Evolutionary conservation across 2,888 invertebrate genomes (phyloP), one percentile per base, ranked within the genome.

Genomic region (Troilus luridus): DNA sequence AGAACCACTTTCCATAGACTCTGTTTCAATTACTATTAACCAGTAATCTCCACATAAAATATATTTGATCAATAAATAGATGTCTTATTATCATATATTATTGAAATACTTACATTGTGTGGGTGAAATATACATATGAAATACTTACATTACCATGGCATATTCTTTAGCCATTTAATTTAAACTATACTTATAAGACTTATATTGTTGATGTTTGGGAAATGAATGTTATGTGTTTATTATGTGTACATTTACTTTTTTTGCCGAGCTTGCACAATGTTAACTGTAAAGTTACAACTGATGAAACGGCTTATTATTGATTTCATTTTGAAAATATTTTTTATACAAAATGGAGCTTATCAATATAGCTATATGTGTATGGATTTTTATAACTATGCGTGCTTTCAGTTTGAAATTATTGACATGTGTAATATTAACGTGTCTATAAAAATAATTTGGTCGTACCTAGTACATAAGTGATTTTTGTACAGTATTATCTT

Each of bases 401-500:
- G 64, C 90, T 90, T 90, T 90, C 90, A 90, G 81, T 90, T 90
- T 90, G 60, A 90, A 90, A 77, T 62, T 90, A 60, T 85, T 90
- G 27, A 54, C 54, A 85, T 60, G n/a, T 90, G 24, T 21, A 60
- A 85, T 90, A 77, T 81, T 59, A 81, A 90, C 24, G 14, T 77
- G 90, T 90, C 41, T 90, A 8, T 77, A 77, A 77, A 41, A 62
- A 12, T 64, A 41, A 60, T 77, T 60, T 62, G 62, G 64, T 60
- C 27, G 77, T 62, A 90, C 14, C 17, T 58, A 90, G 54, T 24
- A 81, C 85, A 81, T 67, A 72, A 54, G 56, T 90, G 81, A 60
- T 60, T 91, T 91, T 91, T 91, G 91, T 91, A 91, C 91, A 91
- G 91, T 91, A 91, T 91, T 91, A 90, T 88, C 58, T 60, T 91